Base-by-base conservation (phyloP, 2,888 invertebrate species). In the Portevinia maculata region DNA sequence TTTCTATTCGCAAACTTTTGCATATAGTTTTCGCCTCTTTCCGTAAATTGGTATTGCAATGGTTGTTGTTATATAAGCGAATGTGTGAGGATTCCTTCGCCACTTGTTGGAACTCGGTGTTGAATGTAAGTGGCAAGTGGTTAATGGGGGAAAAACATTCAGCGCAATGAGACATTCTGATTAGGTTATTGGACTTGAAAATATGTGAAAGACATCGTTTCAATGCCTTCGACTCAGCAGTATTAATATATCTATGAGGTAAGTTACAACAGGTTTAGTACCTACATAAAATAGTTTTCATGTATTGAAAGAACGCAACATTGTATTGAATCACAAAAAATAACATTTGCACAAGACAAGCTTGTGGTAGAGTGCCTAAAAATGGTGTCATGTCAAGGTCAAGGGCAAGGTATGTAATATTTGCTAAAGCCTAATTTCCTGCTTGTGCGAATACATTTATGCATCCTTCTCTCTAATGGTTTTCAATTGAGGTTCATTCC, bases 101-200 rank as follows among this genome's bases (percentile, higher is more conserved):
- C 44, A 65, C 19, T 60, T n/a, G n/a, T n/a, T 67, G 44, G 59
- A 44, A 21, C 1, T n/a, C n/a, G 24, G 34, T 37, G 48, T 62
- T 11, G 37, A 24, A 24, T n/a, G n/a, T n/a, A 64, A 57, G 62
- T 62, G 65, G 50, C n/a, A n/a, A n/a, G n/a, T n/a, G n/a, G n/a
- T n/a, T n/a, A n/a, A n/a, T n/a, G n/a, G n/a, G n/a, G n/a, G n/a
- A 24, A 39, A 59, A 57, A 28, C 8, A 76, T 75, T 76, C 60
- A 55, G 55, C 15, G 44, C 59, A 28, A 41, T 59, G 21, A 46
- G 30, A 37, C 60, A 46, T n/a, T 21, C 5, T 64, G 34, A 48
- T 13, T 46, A 17, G 28, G 46, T 57, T 69, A 55, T 55, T 57
- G 46, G 67, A 57, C 69, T 57, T 65, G 65, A 50, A 46, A 64